A percentile compares a stretch with the other conserved stretches of the same genome.
These are phyloP conservation scores for Campylorhamphus procurvoides DNA, from an alignment of 2,113 vertebrate species.

Conservation along the genomic window DNA sequence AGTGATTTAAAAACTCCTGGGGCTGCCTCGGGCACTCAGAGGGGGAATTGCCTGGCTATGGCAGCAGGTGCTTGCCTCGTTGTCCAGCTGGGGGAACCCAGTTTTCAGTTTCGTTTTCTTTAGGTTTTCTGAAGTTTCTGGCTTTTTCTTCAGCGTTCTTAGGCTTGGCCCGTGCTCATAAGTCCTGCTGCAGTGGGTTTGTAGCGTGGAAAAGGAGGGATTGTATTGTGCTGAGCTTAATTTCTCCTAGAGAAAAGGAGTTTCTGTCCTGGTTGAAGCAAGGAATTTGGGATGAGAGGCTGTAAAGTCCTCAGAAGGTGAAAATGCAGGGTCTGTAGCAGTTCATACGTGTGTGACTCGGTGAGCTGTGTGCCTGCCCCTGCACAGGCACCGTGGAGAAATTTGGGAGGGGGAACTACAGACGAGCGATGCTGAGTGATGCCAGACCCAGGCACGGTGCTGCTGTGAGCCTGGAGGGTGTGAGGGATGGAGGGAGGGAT, in stretches of 20 bases:
- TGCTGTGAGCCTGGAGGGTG: no score
- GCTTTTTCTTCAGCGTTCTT: background rate
- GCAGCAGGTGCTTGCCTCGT: background rate
- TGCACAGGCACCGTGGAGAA: background rate
- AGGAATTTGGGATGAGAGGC: background rate
- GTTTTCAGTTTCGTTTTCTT: background rate
- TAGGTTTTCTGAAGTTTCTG: background rate
- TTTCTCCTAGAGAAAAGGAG: background rate
- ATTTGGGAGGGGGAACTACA: accelerated
- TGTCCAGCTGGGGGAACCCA: background rate
- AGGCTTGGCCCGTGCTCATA: background rate
- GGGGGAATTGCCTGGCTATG: background rate
- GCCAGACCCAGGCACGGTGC: accelerated
- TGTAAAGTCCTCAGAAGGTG: background rate
- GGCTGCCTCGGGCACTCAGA: background rate
- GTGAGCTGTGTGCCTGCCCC: background rate
- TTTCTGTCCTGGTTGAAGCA: background rate
- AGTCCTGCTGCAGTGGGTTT: background rate
- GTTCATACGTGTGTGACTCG: background rate
- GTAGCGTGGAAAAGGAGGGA: background rate
- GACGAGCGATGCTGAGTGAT: accelerated
- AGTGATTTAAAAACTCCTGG: background rate
- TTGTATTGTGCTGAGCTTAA: background rate
- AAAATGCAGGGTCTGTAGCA: background rate
- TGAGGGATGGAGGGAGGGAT: background rate